Percentiles rank a stretch among this genome's conserved stretches.
Evolutionary conservation across 2,797 vertebrate species (phyloP).

Genomic region (Sebastes miniatus): DNA sequence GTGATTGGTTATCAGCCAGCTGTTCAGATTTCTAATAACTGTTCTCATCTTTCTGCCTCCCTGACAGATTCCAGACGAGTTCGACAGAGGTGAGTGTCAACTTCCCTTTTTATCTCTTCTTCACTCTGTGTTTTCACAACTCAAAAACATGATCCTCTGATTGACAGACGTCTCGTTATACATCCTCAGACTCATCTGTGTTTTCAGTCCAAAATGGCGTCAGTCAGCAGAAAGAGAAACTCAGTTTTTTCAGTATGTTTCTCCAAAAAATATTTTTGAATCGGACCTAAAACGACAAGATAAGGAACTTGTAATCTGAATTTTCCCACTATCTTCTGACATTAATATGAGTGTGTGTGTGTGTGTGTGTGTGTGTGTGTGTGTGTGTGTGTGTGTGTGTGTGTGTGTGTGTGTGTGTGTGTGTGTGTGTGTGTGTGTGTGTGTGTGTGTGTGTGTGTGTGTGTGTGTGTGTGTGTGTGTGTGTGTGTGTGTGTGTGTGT

Average conservation of each 20-base stretch:
- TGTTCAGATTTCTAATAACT: neutral
- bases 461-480: rapidly evolving
- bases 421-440: neutral
- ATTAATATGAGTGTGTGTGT: neutral
- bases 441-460: neutral
- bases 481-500: no score
- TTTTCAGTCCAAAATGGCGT: no score
- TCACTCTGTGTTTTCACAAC: no score
- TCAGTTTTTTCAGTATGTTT: neutral
- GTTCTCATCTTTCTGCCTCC: constrained; percentile 19
- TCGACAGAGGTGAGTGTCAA: constrained; percentile 88
- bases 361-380: neutral
- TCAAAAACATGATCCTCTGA: no score
- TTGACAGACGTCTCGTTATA: no score
- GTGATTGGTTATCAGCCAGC: neutral
- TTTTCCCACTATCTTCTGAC: no score
- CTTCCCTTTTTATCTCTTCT: neutral
- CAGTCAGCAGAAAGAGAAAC: no score
- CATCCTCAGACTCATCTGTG: no score
- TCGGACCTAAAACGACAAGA: neutral
- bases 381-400: no score
- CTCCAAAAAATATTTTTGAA: neutral
- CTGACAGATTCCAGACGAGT: constrained; percentile 90
- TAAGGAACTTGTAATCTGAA: no score
- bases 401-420: no score